Base-by-base conservation (phyloP, 2,888 invertebrate species). In the Tipula unca region DNA sequence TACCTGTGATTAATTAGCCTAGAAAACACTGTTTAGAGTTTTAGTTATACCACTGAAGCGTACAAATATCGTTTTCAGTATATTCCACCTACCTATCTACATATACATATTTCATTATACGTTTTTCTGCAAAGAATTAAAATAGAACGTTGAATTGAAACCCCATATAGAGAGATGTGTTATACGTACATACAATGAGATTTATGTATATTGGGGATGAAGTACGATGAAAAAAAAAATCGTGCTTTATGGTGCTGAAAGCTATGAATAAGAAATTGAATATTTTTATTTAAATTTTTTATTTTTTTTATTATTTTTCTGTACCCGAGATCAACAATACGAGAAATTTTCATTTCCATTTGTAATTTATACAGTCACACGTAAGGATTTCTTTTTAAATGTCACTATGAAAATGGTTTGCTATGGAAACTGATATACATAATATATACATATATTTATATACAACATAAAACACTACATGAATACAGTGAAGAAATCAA, bases 251-350 rank as follows among this genome's bases (percentile, higher is more conserved):
- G 69, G 69, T 25, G 69, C 69, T 69, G 69, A 69, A 69, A 69
- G 69, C 69, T 69, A 69, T 69, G 69, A 69, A 69, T 69, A 69
- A 69, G 69, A 25, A 69, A 69, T 69, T 69, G 69, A 69, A 69
- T 69, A 69, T 69, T 69, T 69, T 69, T 69, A 25, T 69, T 69
- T 69, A 69, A 69, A 69, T 69, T 69, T 48, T 69, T 69, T 69
- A 25, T 69, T 8, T 54, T 48, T 48, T 54, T 54, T 48, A 48
- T 17, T n/a, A 54, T 54, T 54, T 54, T 13, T 17, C 6, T 54
- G 48, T 54, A 25, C 3, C 25, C 8, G 25, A 69, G 69, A 69
- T 69, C 69, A 69, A 69, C 69, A 69, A 69, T 25, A 25, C 69
- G 69, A 69, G 25, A 69, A 69, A 69, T 25, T 25, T 69, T 69